A percentile compares a stretch with the other conserved stretches of the same genome.
phyloP scores from a whole-genome alignment of 2,113 vertebrate genomes.

The Solenodon paradoxus region DNA sequence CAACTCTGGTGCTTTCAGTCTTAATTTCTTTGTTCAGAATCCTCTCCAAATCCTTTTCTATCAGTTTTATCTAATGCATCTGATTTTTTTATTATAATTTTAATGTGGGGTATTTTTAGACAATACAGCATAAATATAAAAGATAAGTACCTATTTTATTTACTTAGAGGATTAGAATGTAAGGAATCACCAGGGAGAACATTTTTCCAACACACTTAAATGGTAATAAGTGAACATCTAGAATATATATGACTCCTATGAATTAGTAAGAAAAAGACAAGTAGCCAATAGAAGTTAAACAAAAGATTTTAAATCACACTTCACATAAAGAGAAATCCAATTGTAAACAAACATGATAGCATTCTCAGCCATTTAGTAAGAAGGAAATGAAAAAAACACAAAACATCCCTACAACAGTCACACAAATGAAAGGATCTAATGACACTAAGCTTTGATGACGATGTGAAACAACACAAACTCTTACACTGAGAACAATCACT shows the following conservation, averaged over 20 bases:
- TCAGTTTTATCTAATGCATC: neutral
- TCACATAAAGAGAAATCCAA: neutral
- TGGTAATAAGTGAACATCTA: neutral
- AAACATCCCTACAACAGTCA: neutral
- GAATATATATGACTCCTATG: neutral
- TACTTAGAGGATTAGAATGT: neutral
- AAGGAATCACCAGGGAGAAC: neutral
- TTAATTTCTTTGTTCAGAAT: slow-evolving; percentile 17
- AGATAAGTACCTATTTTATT: neutral
- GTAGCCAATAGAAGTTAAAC: neutral
- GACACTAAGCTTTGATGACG: neutral
- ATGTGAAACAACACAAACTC: neutral
- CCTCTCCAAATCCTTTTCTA: neutral
- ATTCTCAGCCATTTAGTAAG: neutral
- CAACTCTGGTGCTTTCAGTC: neutral
- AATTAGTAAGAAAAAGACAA: slow-evolving; percentile 1
- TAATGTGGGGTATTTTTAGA: neutral
- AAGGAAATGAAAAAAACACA: neutral
- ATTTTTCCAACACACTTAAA: neutral
- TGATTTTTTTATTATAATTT: slow-evolving; percentile 19
- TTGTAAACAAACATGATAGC: neutral
- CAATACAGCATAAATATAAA: neutral
- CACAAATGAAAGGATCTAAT: neutral
- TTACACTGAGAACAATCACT: neutral
- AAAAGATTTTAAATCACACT: neutral